phyloP scores from a whole-genome alignment of 2,888 invertebrate species.

The Pherbina coryleti region DNA sequence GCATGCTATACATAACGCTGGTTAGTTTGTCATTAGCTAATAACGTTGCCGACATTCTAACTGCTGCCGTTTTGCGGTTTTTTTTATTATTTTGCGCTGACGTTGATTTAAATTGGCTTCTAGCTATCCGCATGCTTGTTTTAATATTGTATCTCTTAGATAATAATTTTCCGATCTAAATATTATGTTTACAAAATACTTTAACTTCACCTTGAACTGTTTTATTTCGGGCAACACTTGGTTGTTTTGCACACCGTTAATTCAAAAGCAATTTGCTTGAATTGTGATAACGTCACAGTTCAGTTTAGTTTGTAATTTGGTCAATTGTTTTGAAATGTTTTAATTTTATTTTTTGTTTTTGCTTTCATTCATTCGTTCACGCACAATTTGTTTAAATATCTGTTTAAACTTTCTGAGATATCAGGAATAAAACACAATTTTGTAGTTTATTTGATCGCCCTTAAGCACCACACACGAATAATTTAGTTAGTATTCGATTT shows the following conservation, averaged over 20 bases:
- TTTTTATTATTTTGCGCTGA: too few relatives aligned
- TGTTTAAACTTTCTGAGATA: neutral
- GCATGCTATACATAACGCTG: too few relatives aligned
- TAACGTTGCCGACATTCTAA: neutral
- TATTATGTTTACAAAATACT: neutral
- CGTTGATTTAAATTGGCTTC: too few relatives aligned
- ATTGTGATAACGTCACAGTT: too few relatives aligned
- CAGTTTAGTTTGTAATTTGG: neutral
- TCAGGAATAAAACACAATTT: neutral
- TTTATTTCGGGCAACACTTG: too few relatives aligned
- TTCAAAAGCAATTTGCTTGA: too few relatives aligned
- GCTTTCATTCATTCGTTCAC: neutral
- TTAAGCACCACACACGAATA: neutral
- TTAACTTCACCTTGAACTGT: neutral
- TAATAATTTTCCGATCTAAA: neutral
- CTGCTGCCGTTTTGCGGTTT: too few relatives aligned
- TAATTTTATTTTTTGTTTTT: neutral
- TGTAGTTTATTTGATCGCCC: neutral
- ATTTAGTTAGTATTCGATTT: slow-evolving; percentile 16
- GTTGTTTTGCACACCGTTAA: too few relatives aligned
- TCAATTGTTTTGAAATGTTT: neutral
- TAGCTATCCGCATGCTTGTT: too few relatives aligned
- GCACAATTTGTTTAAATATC: neutral
- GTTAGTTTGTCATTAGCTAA: neutral
- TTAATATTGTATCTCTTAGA: neutral